phyloP scores from a whole-genome alignment of 64 coral and sea anemone species.

The Pocillopora verrucosa region DNA sequence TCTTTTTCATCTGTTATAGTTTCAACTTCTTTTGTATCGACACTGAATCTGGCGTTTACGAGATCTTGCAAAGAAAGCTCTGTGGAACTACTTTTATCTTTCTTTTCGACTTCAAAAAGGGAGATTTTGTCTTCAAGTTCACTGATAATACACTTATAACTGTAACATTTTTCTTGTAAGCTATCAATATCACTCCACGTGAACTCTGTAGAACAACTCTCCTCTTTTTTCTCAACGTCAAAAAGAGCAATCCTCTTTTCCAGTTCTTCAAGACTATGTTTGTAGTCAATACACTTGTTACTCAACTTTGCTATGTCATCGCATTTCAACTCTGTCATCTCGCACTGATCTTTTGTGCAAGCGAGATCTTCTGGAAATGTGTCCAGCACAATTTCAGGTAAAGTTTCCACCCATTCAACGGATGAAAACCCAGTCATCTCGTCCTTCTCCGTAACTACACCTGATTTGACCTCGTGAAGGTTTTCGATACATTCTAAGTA shows the following conservation, averaged over 20 bases:
- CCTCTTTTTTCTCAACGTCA: slow-evolving; percentile 12
- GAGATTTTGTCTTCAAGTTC: slow-evolving; percentile 40
- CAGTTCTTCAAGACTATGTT: slow-evolving; percentile 30
- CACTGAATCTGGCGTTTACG: slow-evolving; percentile 4
- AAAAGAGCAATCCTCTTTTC: neutral
- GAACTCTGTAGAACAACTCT: slow-evolving; percentile 41
- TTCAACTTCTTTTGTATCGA: slow-evolving; percentile 25
- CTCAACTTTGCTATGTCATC: slow-evolving; percentile 35
- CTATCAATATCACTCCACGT: slow-evolving; percentile 12
- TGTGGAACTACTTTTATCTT: neutral
- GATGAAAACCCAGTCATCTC: neutral
- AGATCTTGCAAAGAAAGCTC: slow-evolving; percentile 14
- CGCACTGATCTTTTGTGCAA: slow-evolving; percentile 7
- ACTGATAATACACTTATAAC: neutral
- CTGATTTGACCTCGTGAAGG: neutral
- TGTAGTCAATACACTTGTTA: slow-evolving; percentile 16
- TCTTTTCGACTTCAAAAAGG: neutral
- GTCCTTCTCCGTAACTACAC: neutral
- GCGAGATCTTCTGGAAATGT: slow-evolving; percentile 28
- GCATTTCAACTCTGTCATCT: slow-evolving; percentile 67
- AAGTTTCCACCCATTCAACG: slow-evolving; percentile 4
- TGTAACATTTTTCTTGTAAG: slow-evolving; percentile 17
- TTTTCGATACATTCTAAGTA: slow-evolving; percentile 39
- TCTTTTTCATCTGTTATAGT: slow-evolving; percentile 41
- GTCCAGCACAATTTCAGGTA: slow-evolving; percentile 37